Evolutionary conservation across 2,113 vertebrate genomes (phyloP), one percentile per base, ranked within the genome.

Genomic region (Arvicanthis niloticus): DNA sequence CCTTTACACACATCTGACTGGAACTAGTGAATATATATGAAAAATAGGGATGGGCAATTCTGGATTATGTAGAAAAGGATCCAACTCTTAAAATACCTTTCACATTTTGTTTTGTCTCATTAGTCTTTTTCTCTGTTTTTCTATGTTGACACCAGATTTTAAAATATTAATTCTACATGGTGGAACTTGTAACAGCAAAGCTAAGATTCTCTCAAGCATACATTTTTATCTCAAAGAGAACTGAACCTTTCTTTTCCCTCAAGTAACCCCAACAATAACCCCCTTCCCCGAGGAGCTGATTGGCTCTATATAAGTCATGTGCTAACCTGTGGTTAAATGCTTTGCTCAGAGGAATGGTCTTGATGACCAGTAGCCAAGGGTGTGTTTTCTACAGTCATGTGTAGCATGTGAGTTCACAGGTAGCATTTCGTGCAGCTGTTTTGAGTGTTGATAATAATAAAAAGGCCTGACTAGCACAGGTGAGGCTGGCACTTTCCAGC

Each of bases 51-150:
- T 67, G 31, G 26, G 26, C 82, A 34, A 12, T 45, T 68, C 40
- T 91, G 40, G 34, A 40, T 94, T 42, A 95, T 77, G 34, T 62
- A 78, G 42, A 76, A 42, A 3, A 42, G 48, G 29, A 82, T 70
- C 53, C 86, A 92, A 80, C 29, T 10, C 65, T 93, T 48, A 58
- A n/a, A 37, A 76, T 6, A 60, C 34, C 13, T 62, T 76, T 88
- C 65, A 82, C 17, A 68, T 53, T 72, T 40, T n/a, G 6, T 93
- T 70, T 82, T 89, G n/a, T 48, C 16, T 88, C 29, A 90, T 51
- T 78, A 82, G 40, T 88, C 82, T 12, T 84, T 80, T 31, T 91
- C n/a, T 95, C 42, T 82, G 10, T 56, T 76, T 92, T 17, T 96
- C 13, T 68, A 5, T 75, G 67, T 86, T 65, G 34, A 48, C 58